Conservation (phyloP, 2,888 invertebrate species). For the Macaria liturata region DNA sequence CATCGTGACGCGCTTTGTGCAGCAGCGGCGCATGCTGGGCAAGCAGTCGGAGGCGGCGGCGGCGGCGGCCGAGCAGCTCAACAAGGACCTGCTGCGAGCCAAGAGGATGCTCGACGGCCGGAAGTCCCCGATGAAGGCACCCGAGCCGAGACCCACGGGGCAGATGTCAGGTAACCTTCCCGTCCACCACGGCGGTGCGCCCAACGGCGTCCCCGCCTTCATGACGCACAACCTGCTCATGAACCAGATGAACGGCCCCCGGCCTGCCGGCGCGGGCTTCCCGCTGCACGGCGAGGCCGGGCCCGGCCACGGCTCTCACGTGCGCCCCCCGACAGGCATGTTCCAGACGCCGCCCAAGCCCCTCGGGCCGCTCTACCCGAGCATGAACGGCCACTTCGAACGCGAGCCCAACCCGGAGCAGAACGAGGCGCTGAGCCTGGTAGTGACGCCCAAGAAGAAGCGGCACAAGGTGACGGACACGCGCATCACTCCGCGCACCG, state of each 20-base stretch:
- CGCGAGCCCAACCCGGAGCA: slow-evolving; percentile 91
- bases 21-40: slow-evolving; percentile 89
- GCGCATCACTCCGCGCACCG: slow-evolving; percentile 94
- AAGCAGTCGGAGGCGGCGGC: slow-evolving; percentile 91
- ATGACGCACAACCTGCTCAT: slow-evolving; percentile 76
- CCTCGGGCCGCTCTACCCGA: slow-evolving; percentile 85
- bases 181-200: slow-evolving; percentile 75
- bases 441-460: slow-evolving; percentile 97
- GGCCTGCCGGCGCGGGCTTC: slow-evolving; percentile 85
- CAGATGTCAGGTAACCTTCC: slow-evolving; percentile 83
- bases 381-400: slow-evolving; percentile 85
- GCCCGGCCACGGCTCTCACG: slow-evolving; percentile 70
- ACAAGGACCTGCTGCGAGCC: slow-evolving; percentile 92
- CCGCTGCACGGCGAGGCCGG: slow-evolving; percentile 88
- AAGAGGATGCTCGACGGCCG: slow-evolving; percentile 92
- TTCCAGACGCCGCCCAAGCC: slow-evolving; percentile 94
- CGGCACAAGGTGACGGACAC: slow-evolving; percentile 98
- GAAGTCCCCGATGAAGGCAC: slow-evolving; percentile 91
- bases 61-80: slow-evolving; percentile 92
- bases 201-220: slow-evolving; percentile 72
- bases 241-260: slow-evolving; percentile 84
- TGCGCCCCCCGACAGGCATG: slow-evolving; percentile 87
- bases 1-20: slow-evolving; percentile 92
- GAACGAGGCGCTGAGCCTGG: slow-evolving; percentile 96
- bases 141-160: slow-evolving; percentile 81